Percentiles rank a stretch among this genome's conserved stretches.
phyloP scores from a whole-genome alignment of 2,888 invertebrate species.

The Nomada ferruginata region DNA sequence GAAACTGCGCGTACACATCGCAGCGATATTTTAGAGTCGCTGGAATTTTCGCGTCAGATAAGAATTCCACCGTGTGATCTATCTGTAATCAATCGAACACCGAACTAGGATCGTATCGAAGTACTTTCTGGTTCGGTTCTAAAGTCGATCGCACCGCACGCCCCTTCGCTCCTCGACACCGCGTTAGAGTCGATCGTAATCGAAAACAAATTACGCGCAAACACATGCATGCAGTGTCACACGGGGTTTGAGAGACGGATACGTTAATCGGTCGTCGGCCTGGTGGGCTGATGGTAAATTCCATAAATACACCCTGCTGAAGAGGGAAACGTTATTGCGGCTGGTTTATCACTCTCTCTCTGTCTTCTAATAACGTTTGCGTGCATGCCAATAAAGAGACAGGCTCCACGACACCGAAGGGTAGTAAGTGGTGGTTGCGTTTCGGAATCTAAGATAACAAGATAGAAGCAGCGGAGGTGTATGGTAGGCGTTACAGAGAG shows the following conservation, averaged over 20 bases:
- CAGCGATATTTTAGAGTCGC: too few relatives aligned
- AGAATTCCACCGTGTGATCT: too few relatives aligned
- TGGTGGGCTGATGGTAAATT: constrained; percentile 27
- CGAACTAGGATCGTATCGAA: background rate
- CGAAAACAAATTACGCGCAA: constrained; percentile 12
- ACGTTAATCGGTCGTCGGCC: constrained; percentile 23
- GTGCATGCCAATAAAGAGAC: constrained; percentile 58
- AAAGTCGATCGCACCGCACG: constrained; percentile 11
- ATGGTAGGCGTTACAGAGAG: constrained; percentile 79
- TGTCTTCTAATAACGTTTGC: constrained; percentile 49
- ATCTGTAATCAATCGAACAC: too few relatives aligned
- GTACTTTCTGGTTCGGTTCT: background rate
- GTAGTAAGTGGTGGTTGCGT: constrained; percentile 66
- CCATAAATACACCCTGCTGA: constrained; percentile 27
- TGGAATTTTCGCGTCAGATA: too few relatives aligned
- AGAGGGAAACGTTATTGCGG: constrained; percentile 49
- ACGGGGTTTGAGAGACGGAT: background rate
- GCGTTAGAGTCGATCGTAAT: constrained; percentile 2
- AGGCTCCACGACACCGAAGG: constrained; percentile 44
- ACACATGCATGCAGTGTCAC: background rate
- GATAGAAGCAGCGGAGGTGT: constrained; percentile 78
- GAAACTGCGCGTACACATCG: background rate
- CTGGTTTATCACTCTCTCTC: background rate
- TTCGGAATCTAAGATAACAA: constrained; percentile 80
- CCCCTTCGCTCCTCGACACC: background rate